These are phyloP conservation scores for Ridgeia piscesae DNA, from an alignment of 1,140 invertebrate genomes.

Conservation along the genomic window DNA sequence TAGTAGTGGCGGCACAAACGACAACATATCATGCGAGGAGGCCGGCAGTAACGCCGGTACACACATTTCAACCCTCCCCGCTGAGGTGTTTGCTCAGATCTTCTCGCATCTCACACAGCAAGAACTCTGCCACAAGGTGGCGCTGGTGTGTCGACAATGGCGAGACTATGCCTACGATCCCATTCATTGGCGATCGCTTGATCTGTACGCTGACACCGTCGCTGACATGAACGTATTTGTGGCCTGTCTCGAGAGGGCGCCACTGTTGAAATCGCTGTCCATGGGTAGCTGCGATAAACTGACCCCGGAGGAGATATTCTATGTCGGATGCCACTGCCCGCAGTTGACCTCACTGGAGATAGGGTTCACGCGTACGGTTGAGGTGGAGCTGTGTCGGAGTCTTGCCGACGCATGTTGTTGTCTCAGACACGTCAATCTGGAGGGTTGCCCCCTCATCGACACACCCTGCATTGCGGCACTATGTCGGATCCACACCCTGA, in stretches of 20 bases:
- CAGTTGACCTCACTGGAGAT: not conserved
- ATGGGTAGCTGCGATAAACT: not conserved
- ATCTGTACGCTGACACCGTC: not conserved
- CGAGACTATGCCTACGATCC: constrained; percentile 4
- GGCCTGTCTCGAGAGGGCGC: not conserved
- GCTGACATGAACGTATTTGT: not conserved
- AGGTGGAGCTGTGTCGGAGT: not conserved
- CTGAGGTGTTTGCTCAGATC: not conserved
- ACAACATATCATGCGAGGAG: not conserved
- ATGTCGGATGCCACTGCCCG: not conserved
- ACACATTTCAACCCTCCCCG: not conserved
- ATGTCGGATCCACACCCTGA: not conserved
- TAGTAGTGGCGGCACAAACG: not conserved
- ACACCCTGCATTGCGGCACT: not conserved
- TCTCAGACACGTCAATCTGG: not conserved
- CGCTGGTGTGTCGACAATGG: not conserved
- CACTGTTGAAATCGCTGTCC: not conserved
- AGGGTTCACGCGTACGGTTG: not conserved
- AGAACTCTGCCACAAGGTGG: constrained; percentile 1
- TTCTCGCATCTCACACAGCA: not conserved
- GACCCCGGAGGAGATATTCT: not conserved
- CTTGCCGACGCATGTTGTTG: not conserved
- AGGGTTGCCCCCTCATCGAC: not conserved
- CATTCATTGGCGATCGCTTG: not conserved
- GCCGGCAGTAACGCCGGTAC: not conserved